phyloP scores from a whole-genome alignment of 2,888 invertebrate species.

The Bimastos eiseni region DNA sequence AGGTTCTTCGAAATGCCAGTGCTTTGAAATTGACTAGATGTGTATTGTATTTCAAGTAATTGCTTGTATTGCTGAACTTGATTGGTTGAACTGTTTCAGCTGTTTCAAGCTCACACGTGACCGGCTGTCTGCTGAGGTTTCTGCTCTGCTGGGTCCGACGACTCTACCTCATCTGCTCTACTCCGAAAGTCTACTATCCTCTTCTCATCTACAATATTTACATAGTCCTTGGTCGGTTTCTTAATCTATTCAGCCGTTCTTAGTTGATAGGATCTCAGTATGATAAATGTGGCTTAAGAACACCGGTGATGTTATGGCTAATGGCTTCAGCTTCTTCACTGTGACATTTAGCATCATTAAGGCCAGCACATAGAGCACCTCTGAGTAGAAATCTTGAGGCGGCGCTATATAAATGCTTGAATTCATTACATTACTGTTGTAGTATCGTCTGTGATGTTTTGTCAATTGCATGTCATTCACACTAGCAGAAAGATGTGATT shows the following conservation, averaged over 20 bases:
- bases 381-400: too few relatives aligned
- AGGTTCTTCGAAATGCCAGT: neutral
- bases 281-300: too few relatives aligned
- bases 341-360: too few relatives aligned
- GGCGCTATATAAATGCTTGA: too few relatives aligned
- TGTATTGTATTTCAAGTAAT: neutral
- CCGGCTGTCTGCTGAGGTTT: constrained; percentile 27
- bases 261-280: neutral
- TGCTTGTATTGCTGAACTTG: neutral
- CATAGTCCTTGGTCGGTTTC: constrained; percentile 37
- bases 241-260: neutral
- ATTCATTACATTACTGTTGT: too few relatives aligned
- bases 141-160: constrained; percentile 41
- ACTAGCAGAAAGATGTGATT: too few relatives aligned
- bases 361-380: too few relatives aligned
- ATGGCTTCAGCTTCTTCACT: too few relatives aligned
- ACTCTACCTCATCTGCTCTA: constrained; percentile 33
- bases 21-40: neutral
- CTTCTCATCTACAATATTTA: constrained; percentile 38
- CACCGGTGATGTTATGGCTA: too few relatives aligned
- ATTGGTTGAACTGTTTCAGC: constrained; percentile 9
- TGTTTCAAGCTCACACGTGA: neutral
- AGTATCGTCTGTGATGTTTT: too few relatives aligned
- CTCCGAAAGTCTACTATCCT: constrained; percentile 39
- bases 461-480: too few relatives aligned